A percentile compares a stretch with the other conserved stretches of the same genome.
Evolutionary conservation across 2,113 vertebrate genomes (phyloP).

Genomic region (Leptobrachium ailaonicum): DNA sequence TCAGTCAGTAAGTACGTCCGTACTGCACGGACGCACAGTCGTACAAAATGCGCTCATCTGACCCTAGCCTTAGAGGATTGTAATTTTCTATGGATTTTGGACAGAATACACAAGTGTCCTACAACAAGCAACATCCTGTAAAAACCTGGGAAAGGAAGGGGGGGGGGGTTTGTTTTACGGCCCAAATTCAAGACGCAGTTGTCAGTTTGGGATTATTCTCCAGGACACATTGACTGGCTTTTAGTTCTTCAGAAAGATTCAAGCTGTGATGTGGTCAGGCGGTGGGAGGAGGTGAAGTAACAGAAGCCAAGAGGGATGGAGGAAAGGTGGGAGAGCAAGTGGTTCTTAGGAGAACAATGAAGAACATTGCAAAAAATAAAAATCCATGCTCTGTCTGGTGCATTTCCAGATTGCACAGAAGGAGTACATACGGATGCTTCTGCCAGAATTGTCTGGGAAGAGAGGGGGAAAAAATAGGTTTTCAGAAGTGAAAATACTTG

Average conservation of each 20-base stretch:
- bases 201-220: not conserved
- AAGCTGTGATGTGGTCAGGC: constrained; percentile 10
- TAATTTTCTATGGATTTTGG: not conserved
- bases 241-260: constrained; percentile 22
- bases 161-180: not conserved
- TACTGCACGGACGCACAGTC: too few relatives aligned
- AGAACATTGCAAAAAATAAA: too few relatives aligned
- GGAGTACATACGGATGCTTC: too few relatives aligned
- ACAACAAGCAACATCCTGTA: constrained; percentile 11
- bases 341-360: too few relatives aligned
- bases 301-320: not conserved
- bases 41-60: too few relatives aligned
- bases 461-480: too few relatives aligned
- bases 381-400: too few relatives aligned
- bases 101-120: not conserved
- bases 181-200: not conserved
- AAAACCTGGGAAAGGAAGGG: not conserved
- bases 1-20: too few relatives aligned
- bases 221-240: not conserved
- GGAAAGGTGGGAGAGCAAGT: not conserved
- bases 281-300: not conserved
- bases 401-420: too few relatives aligned
- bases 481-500: too few relatives aligned
- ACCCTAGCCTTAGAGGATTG: not conserved
- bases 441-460: too few relatives aligned